Evolutionary conservation across 1,140 invertebrate species (phyloP).

Genomic region (Leptopilina clavipes): DNA sequence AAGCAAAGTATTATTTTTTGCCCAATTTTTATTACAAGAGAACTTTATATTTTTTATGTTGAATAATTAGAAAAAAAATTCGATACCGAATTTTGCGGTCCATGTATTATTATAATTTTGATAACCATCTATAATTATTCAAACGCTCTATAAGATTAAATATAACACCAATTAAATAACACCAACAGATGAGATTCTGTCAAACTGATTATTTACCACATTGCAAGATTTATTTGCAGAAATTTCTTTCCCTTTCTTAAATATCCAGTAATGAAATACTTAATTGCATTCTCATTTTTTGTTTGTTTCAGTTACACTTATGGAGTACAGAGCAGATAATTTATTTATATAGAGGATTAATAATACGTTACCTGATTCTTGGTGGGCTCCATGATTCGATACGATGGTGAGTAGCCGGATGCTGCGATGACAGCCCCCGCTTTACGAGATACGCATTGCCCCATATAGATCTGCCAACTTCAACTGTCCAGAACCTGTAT

Average conservation of each 20-base stretch:
- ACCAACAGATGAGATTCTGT: background rate
- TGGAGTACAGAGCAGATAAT: background rate
- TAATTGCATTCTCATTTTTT: too few species aligned
- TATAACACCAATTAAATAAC: background rate
- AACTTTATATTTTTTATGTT: too few species aligned
- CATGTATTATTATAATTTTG: background rate
- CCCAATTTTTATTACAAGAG: too few species aligned
- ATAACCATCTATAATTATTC: background rate
- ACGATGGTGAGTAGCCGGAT: conserved; percentile 73
- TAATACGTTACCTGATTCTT: conserved; percentile 66
- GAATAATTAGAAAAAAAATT: too few species aligned
- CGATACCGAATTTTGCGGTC: too few species aligned
- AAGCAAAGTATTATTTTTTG: too few species aligned
- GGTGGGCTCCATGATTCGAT: conserved; percentile 72
- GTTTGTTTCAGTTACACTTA: too few species aligned
- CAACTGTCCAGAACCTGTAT: conserved; percentile 63
- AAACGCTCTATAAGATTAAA: background rate
- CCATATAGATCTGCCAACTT: conserved; percentile 73
- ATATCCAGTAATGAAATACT: too few species aligned
- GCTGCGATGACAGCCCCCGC: conserved; percentile 74
- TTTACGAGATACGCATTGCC: conserved; percentile 76
- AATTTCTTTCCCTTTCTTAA: background rate
- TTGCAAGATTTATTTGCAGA: background rate
- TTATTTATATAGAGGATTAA: too few species aligned
- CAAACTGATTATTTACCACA: background rate